phyloP scores from a whole-genome alignment of 2,888 invertebrate genomes.

The Zygogramma bicolorata region DNA sequence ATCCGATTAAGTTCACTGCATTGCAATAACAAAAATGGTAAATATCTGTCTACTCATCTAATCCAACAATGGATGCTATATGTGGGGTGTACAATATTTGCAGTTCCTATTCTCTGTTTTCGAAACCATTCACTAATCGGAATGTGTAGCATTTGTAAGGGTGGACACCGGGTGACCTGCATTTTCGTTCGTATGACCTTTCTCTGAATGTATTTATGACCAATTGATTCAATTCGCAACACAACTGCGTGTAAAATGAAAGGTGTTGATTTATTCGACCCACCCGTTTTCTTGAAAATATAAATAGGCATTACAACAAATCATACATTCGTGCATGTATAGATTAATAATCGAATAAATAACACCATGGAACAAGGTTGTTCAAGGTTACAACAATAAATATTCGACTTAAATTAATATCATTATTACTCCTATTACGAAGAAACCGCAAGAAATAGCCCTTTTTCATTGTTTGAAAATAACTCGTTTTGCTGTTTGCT shows the following conservation, averaged over 20 bases:
- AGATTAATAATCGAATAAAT: slow-evolving; percentile 6
- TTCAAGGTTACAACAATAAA: slow-evolving; percentile 9
- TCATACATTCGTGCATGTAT: slow-evolving; percentile 12
- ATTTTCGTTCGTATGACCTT: neutral
- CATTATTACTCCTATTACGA: neutral
- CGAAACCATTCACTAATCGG: neutral
- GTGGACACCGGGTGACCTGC: neutral
- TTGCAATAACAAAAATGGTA: too few relatives aligned
- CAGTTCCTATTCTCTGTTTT: neutral
- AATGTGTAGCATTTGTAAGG: neutral
- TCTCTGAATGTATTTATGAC: neutral
- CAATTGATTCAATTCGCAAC: neutral
- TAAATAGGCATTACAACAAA: slow-evolving; percentile 11
- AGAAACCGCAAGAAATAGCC: neutral
- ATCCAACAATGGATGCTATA: neutral
- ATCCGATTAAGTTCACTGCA: too few relatives aligned
- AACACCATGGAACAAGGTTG: neutral
- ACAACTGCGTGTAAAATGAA: neutral
- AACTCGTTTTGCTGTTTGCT: neutral
- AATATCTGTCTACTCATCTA: too few relatives aligned
- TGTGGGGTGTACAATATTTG: neutral
- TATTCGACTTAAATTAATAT: slow-evolving; percentile 9
- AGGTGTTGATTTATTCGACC: slow-evolving; percentile 11
- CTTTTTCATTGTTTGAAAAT: slow-evolving; percentile 4
- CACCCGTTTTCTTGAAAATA: slow-evolving; percentile 12